Conservation (phyloP, 2,888 invertebrate genomes). For the Busseola fusca region DNA sequence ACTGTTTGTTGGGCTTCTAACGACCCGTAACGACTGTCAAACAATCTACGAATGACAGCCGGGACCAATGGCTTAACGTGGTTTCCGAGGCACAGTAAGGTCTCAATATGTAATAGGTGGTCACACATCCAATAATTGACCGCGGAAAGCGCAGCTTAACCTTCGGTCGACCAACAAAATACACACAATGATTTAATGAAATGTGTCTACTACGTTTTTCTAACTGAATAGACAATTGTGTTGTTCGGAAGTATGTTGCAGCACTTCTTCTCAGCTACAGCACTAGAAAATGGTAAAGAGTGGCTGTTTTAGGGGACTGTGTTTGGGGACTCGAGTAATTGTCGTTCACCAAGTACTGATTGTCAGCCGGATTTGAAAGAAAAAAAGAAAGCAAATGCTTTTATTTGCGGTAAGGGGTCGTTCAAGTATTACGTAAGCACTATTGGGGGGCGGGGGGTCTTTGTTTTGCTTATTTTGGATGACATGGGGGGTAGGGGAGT, state of each 20-base stretch:
- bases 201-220: not conserved
- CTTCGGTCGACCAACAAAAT: not conserved
- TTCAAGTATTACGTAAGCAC: too few relatives aligned
- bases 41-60: not conserved
- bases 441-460: too few relatives aligned
- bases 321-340: not conserved
- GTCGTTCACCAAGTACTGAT: not conserved
- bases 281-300: not conserved
- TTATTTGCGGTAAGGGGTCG: too few relatives aligned
- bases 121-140: not conserved
- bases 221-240: not conserved
- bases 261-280: not conserved
- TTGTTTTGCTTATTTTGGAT: too few relatives aligned
- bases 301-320: not conserved
- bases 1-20: not conserved
- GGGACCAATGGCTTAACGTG: not conserved
- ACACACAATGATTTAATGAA: not conserved
- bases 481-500: too few relatives aligned
- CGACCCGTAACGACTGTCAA: not conserved
- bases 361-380: not conserved
- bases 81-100: not conserved
- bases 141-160: not conserved
- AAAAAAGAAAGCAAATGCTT: too few relatives aligned
- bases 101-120: not conserved
- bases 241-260: not conserved